Percentiles rank a stretch among this genome's conserved stretches.
Conservation (phyloP, 1,140 invertebrate species). For the Ladona fulva region DNA sequence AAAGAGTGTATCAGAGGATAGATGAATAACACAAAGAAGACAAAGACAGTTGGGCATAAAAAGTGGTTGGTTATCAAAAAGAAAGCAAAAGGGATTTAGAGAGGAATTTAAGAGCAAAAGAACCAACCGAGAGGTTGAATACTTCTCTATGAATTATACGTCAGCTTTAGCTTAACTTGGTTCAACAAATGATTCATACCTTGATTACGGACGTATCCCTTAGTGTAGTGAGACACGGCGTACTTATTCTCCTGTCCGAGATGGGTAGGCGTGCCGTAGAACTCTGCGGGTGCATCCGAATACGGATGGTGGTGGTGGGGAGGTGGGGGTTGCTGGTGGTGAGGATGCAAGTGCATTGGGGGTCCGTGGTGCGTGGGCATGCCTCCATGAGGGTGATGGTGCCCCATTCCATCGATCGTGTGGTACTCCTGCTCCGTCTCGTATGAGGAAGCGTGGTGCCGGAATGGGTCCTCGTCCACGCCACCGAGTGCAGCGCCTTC, state of each 20-base stretch:
- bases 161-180: no score
- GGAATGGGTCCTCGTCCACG: conserved; percentile 12
- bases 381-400: not conserved
- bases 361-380: not conserved
- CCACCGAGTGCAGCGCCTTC: conserved; percentile 20
- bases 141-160: no score
- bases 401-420: conserved; percentile 38
- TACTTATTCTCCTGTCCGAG: conserved; percentile 53
- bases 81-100: no score
- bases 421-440: conserved; percentile 63
- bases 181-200: conserved; percentile 36
- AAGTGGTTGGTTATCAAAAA: no score
- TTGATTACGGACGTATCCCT: conserved; percentile 49
- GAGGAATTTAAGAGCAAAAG: no score
- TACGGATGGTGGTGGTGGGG: conserved; percentile 32
- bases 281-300: conserved; percentile 61
- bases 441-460: conserved; percentile 41
- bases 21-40: no score
- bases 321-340: conserved; percentile 42
- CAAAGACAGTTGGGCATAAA: no score
- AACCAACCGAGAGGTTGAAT: no score
- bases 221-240: conserved; percentile 52
- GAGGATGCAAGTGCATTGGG: conserved; percentile 24
- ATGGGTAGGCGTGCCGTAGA: conserved; percentile 52
- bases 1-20: no score